A percentile compares a stretch with the other conserved stretches of the same genome.
Conservation (phyloP, 2,113 vertebrate species). For the Patagioenas fasciata region DNA sequence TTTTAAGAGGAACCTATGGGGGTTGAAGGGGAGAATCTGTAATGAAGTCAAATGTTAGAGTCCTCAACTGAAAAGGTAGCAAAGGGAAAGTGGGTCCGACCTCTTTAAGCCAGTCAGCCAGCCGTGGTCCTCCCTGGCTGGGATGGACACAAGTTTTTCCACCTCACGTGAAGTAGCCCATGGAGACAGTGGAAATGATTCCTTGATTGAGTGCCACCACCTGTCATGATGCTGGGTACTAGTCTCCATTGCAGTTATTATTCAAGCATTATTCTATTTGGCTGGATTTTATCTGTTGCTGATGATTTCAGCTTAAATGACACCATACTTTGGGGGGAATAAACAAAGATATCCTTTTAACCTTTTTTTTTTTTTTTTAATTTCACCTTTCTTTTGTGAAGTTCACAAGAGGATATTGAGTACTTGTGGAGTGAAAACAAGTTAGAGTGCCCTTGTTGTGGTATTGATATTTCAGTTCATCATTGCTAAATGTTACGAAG, state of each 20-base stretch:
- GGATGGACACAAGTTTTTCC: not conserved
- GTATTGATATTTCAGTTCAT: not conserved
- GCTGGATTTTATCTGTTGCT: not conserved
- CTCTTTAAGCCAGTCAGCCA: not conserved
- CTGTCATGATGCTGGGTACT: not conserved
- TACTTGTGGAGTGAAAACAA: not conserved
- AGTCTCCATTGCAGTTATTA: not conserved
- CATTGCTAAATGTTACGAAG: not conserved
- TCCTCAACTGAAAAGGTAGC: fast-evolving
- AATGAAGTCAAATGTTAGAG: not conserved
- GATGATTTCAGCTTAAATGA: not conserved
- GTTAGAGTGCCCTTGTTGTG: not conserved
- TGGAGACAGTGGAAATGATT: not conserved
- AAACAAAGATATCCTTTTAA: not conserved
- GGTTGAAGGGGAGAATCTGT: not conserved
- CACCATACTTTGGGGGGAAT: not conserved
- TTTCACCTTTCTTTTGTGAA: not conserved
- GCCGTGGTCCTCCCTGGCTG: not conserved
- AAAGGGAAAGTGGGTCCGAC: not conserved
- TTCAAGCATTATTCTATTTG: not conserved
- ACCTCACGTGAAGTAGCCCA: not conserved
- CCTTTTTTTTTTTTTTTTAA: not conserved
- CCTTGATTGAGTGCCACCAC: not conserved
- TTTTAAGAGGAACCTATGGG: not conserved
- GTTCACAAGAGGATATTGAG: fast-evolving